Evolutionary conservation across 2,797 vertebrate species (phyloP), one percentile per base, ranked within the genome.

Genomic region (Phrynocephalus vlangalii): DNA sequence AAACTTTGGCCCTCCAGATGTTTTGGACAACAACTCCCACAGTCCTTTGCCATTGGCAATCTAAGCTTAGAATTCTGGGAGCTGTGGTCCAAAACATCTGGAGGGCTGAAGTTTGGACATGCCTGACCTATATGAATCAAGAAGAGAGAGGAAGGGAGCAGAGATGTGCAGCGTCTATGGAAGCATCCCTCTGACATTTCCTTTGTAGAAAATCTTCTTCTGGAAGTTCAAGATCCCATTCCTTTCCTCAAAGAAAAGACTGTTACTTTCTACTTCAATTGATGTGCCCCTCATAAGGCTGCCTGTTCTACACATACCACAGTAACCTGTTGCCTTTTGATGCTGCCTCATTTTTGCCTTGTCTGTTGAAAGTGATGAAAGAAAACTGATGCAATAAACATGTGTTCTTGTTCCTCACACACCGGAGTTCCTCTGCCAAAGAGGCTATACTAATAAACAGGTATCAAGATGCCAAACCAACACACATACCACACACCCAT

Each of bases 311-410:
- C 28, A 11, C 67, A 56, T 52, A 0, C 3, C 2, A 71, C 83
- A 86, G 56, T 86, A 70, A 94, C 84, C 89, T 91, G 88, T 85
- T 87, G 22, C 0, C 82, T 87, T 88, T 78, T 76, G 80, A 85
- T 83, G 70, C 60, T 38, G 3, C 26, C 80, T 67, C 70, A 70
- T 44, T 33, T 89, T 89, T 88, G 33, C 20, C 26, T 26, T n/a
- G 91, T 90, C 85, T 75, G 0, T 79, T 66, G 71, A 83, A 67
- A 22, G 66, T 63, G 75, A 81, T 6, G 83, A 60, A 33, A 63
- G 60, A 89, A 48, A 91, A 92, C 87, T 28, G 10, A 33, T 24
- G 44, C 73, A 15, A 63, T 0, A 56, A 88, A 79, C 0, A 9
- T 1, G 10, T 0, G 72, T 20, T 91, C 86, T 56, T 56, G 52